Evolutionary conservation across 2,797 vertebrate genomes (phyloP).

Genomic region (Leontocebus nigricollis): DNA sequence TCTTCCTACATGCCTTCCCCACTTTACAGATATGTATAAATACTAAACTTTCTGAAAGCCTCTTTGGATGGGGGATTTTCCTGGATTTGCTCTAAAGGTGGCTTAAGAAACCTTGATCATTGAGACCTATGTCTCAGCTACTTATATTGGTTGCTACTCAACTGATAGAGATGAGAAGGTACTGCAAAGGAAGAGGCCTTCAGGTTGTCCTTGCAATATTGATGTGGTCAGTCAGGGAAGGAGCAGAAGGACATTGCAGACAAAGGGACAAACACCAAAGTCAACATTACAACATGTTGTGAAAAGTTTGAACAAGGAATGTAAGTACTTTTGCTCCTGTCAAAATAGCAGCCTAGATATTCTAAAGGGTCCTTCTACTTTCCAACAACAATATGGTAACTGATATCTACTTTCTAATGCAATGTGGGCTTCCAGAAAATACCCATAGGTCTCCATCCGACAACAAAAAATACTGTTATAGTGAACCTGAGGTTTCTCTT

Average conservation of each 20-base stretch:
- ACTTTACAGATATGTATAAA: neutral
- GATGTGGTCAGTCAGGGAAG: neutral
- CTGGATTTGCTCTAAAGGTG: neutral
- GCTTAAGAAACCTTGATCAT: neutral
- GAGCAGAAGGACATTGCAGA: neutral
- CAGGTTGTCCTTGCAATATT: neutral
- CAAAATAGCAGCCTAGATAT: neutral
- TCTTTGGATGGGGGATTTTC: neutral
- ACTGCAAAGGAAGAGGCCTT: neutral
- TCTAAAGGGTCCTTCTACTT: neutral
- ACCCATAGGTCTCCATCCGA: neutral
- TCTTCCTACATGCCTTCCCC: neutral
- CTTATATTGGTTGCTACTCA: neutral
- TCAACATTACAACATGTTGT: neutral
- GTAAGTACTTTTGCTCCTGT: neutral
- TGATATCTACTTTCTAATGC: neutral
- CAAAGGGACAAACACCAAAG: neutral
- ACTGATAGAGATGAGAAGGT: neutral
- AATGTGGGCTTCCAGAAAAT: neutral
- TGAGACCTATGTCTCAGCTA: neutral
- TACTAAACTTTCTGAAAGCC: neutral
- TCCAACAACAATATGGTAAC: neutral
- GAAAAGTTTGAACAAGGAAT: neutral
- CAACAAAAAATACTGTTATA: neutral
- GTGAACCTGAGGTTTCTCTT: no score